A percentile compares a stretch with the other conserved stretches of the same genome.
These are phyloP conservation scores for Corbicula japonica DNA, from an alignment of 2,888 invertebrate genomes.

Conservation along the genomic window DNA sequence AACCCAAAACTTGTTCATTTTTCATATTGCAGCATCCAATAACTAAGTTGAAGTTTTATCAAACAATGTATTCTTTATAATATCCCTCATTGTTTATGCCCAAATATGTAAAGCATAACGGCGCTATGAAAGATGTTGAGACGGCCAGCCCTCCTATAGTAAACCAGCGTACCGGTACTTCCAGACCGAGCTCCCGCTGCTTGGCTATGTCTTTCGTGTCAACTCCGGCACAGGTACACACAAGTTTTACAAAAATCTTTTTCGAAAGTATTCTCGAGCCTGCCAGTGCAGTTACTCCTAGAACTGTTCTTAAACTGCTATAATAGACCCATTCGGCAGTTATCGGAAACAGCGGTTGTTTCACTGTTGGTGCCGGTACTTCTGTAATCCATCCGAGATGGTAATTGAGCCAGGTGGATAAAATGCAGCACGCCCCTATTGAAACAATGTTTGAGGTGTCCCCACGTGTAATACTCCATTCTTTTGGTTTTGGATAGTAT, in stretches of 20 bases:
- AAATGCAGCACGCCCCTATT: slow-evolving; percentile 89
- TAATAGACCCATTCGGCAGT: slow-evolving; percentile 89
- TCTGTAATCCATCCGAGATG: slow-evolving; percentile 90
- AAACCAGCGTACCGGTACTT: slow-evolving; percentile 94
- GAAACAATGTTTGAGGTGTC: slow-evolving; percentile 95
- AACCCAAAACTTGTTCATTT: neutral
- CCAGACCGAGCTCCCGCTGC: slow-evolving; percentile 89
- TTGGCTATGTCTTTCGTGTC: slow-evolving; percentile 89
- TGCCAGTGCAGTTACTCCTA: slow-evolving; percentile 92
- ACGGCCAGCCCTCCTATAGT: slow-evolving; percentile 93
- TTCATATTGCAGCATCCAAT: slow-evolving; percentile 26
- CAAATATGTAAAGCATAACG: slow-evolving; percentile 92
- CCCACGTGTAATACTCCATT: slow-evolving; percentile 96
- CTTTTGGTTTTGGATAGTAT: slow-evolving; percentile 93
- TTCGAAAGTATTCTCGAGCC: slow-evolving; percentile 90
- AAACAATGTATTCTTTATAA: slow-evolving; percentile 90
- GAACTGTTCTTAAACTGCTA: slow-evolving; percentile 88
- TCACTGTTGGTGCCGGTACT: slow-evolving; percentile 86
- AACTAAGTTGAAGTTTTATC: too few relatives aligned
- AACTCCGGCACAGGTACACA: slow-evolving; percentile 91
- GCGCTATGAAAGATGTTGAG: slow-evolving; percentile 92
- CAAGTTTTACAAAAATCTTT: slow-evolving; percentile 90
- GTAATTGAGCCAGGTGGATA: slow-evolving; percentile 95
- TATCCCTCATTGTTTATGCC: slow-evolving; percentile 94
- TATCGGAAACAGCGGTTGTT: slow-evolving; percentile 93